Percentiles rank a stretch among this genome's conserved stretches.
Conservation (phyloP, 2,888 invertebrate species). For the Caenorhabditis becei region DNA sequence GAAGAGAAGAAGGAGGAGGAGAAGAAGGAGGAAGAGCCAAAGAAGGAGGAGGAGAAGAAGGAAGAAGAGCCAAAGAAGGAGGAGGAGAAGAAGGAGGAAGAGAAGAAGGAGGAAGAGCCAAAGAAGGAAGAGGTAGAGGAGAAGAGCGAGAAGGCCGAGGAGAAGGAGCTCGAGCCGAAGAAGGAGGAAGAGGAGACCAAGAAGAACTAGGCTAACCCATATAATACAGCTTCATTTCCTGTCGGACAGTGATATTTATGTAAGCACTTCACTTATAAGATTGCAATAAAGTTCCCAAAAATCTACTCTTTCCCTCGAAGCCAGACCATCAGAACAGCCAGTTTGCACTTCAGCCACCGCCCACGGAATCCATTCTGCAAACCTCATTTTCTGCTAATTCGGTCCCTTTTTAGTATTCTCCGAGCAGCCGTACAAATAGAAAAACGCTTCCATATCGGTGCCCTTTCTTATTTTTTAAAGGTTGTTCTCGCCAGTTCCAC, state of each 20-base stretch:
- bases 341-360: too few relatives aligned
- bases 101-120: conserved; percentile 35
- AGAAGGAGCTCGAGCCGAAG: conserved; percentile 56
- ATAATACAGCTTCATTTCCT: conserved; percentile 17
- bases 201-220: conserved; percentile 35
- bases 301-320: not conserved
- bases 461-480: too few relatives aligned
- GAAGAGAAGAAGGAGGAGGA: conserved; percentile 42
- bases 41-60: conserved; percentile 31
- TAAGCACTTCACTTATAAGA: not conserved
- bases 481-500: too few relatives aligned
- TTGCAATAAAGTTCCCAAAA: conserved; percentile 44
- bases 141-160: conserved; percentile 44
- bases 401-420: too few relatives aligned
- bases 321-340: not conserved
- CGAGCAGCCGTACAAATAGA: too few relatives aligned
- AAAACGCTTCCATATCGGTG: too few relatives aligned
- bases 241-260: conserved; percentile 39
- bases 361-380: too few relatives aligned
- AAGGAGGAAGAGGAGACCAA: conserved; percentile 60
- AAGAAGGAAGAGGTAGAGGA: conserved; percentile 44
- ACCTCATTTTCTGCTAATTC: too few relatives aligned
- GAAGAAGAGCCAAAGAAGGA: conserved; percentile 15
- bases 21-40: conserved; percentile 29
- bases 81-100: conserved; percentile 25